Evolutionary conservation across 1,140 invertebrate species (phyloP), one percentile per base, ranked within the genome.

Genomic region (Papilio helenus): DNA sequence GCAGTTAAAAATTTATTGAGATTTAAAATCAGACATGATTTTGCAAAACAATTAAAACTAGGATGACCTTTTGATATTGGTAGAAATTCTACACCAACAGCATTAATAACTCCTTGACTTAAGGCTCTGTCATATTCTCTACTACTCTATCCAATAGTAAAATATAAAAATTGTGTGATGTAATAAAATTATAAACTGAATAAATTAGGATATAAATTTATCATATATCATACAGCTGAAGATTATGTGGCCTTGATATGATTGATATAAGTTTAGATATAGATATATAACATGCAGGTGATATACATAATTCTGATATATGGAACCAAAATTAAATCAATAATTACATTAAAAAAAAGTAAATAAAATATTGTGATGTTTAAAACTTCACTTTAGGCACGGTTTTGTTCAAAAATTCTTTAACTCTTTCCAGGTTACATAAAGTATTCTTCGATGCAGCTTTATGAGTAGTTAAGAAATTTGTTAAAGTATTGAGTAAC

Each of bases 191-290:
- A 68, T 68, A 29, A 16, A 68, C 3, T 34, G 3, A 72, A 80
- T 84, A 79, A 80, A 77, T 82, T 74, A 74, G 46, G 44, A 76
- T 61, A 82, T 46, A 7, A 42, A 76, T 55, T 82, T 82, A 82
- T 82, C 81, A 80, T n/a, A 44, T 82, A 82, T 82, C 81, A 80
- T n/a, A 44, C 42, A 71, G 74, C 46, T 74, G 39, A 46, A 82
- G 81, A 82, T 82, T 82, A 82, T 68, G 81, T 76, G 79, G 76
- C 81, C 79, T 82, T 82, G 79, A 58, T 68, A 79, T 78, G 20
- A 55, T 46, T 82, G 76, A 82, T 80, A 82, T 77, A 79, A 65
- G 51, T 79, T 79, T 49, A 79, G 46, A 79, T 51, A 72, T 79
- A 76, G 61, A 76, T n/a, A 76, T 55, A 68, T 68, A 68, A 51